A percentile compares a stretch with the other conserved stretches of the same genome.
Conservation (phyloP, 2,113 vertebrate species). For the Vombatus ursinus region DNA sequence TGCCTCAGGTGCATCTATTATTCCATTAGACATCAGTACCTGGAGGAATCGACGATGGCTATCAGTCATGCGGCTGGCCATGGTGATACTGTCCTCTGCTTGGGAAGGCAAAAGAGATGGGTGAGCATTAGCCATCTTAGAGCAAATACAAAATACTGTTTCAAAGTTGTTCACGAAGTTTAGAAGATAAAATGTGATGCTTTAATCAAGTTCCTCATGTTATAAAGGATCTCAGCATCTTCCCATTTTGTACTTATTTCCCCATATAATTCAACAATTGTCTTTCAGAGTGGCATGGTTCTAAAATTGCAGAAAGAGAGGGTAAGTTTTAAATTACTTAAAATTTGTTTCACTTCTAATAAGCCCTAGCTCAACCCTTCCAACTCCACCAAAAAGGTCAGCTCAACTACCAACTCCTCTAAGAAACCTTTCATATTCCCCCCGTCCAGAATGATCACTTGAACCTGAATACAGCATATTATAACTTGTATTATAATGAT, state of each 20-base stretch:
- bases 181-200: background rate
- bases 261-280: background rate
- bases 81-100: constrained; percentile 40
- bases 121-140: background rate
- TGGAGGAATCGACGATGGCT: constrained; percentile 93
- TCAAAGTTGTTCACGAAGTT: background rate
- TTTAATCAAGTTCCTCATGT: background rate
- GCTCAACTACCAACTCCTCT: background rate
- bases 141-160: background rate
- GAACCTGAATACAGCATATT: too few species aligned
- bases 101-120: constrained; percentile 12
- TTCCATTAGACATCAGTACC: constrained; percentile 89
- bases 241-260: background rate
- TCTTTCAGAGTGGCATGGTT: background rate
- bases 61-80: constrained; percentile 85
- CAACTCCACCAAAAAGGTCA: background rate
- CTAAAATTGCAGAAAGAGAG: background rate
- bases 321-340: background rate
- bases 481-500: too few species aligned
- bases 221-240: background rate
- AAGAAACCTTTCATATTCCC: background rate
- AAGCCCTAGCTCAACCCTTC: background rate
- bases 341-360: background rate
- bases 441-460: background rate
- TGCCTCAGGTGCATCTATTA: constrained; percentile 84